These are phyloP conservation scores for Aleadryas rufinucha DNA, from an alignment of 2,113 vertebrate species.

Conservation along the genomic window DNA sequence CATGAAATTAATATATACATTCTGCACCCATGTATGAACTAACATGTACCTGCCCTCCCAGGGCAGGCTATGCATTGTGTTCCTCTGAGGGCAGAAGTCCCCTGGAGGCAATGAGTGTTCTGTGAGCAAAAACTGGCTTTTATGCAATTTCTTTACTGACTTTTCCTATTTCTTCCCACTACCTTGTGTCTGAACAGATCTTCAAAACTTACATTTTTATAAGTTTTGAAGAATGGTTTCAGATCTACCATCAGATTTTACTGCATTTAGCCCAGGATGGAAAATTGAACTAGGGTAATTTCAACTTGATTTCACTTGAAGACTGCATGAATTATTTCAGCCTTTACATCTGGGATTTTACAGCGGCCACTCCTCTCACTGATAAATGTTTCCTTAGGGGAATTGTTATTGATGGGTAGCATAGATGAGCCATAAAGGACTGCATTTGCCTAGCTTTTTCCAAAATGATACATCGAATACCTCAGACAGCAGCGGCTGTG, in stretches of 20 bases:
- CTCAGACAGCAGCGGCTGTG: neutral
- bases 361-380: neutral
- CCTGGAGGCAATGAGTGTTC: neutral
- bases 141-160: neutral
- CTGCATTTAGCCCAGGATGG: neutral
- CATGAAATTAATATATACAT: neutral
- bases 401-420: neutral
- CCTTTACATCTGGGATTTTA: neutral
- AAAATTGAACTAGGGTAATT: neutral
- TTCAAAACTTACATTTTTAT: neutral
- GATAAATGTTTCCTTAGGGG: neutral
- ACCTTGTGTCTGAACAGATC: neutral
- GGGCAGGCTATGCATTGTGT: neutral
- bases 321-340: neutral
- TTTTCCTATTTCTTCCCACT: neutral
- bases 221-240: neutral
- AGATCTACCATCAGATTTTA: neutral
- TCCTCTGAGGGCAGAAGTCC: neutral
- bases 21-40: neutral
- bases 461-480: neutral
- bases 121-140: neutral
- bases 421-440: too few relatives aligned
- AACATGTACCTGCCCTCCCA: neutral
- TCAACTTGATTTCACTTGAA: neutral
- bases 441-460: neutral